Conservation (phyloP, 2,113 vertebrate species). For the Anhinga rufa region DNA sequence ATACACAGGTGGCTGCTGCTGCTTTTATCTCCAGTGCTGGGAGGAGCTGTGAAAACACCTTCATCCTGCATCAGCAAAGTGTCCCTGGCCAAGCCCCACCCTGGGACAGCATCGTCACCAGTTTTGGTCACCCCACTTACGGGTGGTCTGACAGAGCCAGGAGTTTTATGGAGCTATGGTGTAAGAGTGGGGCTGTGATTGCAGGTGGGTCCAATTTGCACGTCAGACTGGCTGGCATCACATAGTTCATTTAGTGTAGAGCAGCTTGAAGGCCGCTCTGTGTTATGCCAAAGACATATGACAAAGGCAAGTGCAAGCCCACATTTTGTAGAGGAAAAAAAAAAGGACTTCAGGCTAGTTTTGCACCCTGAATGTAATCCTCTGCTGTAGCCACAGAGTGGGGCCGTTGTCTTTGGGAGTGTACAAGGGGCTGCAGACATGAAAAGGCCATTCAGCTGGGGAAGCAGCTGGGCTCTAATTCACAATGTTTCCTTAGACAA, state of each 20-base stretch:
- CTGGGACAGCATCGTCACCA: too few relatives aligned
- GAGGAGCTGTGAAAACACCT: background rate
- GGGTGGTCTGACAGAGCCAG: too few relatives aligned
- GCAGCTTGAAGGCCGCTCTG: background rate
- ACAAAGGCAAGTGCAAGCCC: background rate
- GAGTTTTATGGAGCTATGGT: background rate
- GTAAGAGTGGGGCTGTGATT: background rate
- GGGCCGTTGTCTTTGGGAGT: background rate
- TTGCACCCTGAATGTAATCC: background rate
- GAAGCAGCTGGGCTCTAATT: background rate
- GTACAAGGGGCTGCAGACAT: rapidly evolving
- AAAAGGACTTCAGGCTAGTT: background rate
- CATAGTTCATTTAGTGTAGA: background rate
- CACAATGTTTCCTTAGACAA: background rate
- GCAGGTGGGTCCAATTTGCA: background rate
- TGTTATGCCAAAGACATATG: background rate
- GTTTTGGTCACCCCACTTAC: background rate
- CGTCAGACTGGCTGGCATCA: background rate
- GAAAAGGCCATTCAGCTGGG: background rate
- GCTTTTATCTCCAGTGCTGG: background rate
- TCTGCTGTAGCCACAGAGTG: background rate
- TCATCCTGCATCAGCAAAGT: background rate
- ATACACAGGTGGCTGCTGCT: background rate
- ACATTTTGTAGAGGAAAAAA: background rate
- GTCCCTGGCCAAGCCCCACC: background rate